Evolutionary conservation across 2,888 invertebrate genomes (phyloP).

Genomic region (Eupithecia inturbata): DNA sequence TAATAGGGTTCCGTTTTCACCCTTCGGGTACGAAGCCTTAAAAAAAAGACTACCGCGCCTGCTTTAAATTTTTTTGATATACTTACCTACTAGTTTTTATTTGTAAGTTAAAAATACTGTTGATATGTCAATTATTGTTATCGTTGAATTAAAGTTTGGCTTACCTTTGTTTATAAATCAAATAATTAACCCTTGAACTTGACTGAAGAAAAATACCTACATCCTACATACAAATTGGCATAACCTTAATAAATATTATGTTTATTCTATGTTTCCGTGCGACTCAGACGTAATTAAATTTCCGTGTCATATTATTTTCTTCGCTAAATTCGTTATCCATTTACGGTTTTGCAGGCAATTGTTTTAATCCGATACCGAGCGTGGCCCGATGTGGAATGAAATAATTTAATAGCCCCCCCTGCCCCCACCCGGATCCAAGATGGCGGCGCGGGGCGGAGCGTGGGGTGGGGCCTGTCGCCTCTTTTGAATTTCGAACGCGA

Average conservation of each 20-base stretch:
- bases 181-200: too few species aligned
- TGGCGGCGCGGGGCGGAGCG: slow-evolving; percentile 81
- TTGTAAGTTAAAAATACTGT: too few species aligned
- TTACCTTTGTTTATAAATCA: too few species aligned
- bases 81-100: too few species aligned
- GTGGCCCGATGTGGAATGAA: slow-evolving; percentile 82
- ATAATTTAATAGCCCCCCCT: slow-evolving; percentile 82
- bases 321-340: slow-evolving; percentile 82
- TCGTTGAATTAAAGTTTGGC: too few species aligned
- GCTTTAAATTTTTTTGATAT: too few species aligned
- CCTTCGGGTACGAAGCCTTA: too few species aligned
- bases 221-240: background rate
- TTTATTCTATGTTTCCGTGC: slow-evolving; percentile 25
- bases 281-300: slow-evolving; percentile 65
- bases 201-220: too few species aligned
- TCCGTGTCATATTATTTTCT: slow-evolving; percentile 76
- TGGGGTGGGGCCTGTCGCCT: slow-evolving; percentile 80
- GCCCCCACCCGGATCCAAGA: slow-evolving; percentile 73
- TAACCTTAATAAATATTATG: background rate
- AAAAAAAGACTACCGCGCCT: too few species aligned
- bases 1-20: too few species aligned
- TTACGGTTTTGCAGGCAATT: slow-evolving; percentile 82
- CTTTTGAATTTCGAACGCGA: slow-evolving; percentile 83
- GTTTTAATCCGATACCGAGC: slow-evolving; percentile 82
- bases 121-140: too few species aligned